Base-by-base conservation (phyloP, 2,888 invertebrate species). In the Tipula vernalis region DNA sequence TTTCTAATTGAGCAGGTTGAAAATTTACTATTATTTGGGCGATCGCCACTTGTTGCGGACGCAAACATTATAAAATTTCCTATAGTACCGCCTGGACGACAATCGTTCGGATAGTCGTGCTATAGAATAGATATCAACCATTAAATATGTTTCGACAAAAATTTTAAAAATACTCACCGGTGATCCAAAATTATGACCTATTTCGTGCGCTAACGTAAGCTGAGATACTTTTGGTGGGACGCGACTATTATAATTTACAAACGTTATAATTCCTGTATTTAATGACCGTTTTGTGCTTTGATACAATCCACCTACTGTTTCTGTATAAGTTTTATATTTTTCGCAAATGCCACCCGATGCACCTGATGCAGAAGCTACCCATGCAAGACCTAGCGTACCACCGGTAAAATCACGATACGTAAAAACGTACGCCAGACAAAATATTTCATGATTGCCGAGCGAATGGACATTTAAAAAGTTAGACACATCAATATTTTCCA, bases 11-110 rank as follows among this genome's bases (percentile, higher is more conserved):
- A 98, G 92, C 99, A 99, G 28, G 95, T 94, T 0, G 98, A 98
- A 93, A 99, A 99, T 90, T 97, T 96, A 89, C 98, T 98, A 92
- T 99, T 99, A 93, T 99, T 99, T 10, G 97, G 96, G 87, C 98
- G 95, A 93, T 99, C 99, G 86, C 99, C 99, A 88, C 98, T 98
- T 0, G 99, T 99, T 8, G 99, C 99, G 86, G 98, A 98, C 15
- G 99, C 98, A 92, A 99, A 99, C 99, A 99, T 99, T 90, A 99
- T 99, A 92, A 95, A 99, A 93, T 99, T 99, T 87, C 99, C 99
- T 88, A 95, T 95, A 47, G 96, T 93, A 8, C 98, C 97, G 87
- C 98, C 98, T 0, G 98, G 97, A 88, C 98, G 94, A 91, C 97
- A 97, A 89, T 97, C 96, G 28, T 95, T 95, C 0, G 98, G 98